Conservation (phyloP, 2,113 vertebrate species). For the Brienomyrus longianalis region DNA sequence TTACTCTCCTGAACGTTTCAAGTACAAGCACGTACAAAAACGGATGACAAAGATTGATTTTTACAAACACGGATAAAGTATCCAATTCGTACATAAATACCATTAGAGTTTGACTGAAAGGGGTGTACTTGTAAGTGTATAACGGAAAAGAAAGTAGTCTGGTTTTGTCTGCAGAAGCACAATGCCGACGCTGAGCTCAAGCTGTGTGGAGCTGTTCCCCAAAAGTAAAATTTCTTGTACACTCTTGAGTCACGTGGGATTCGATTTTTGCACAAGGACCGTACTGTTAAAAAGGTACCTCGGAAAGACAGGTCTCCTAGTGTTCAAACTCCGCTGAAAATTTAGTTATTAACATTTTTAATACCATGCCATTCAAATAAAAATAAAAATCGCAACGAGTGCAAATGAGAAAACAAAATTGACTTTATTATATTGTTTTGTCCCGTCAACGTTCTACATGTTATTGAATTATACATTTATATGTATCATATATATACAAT, state of each 20-base stretch:
- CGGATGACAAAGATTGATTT: not conserved
- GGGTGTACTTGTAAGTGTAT: not conserved
- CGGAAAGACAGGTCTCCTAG: not conserved
- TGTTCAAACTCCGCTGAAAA: constrained; percentile 9
- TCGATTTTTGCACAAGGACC: constrained; percentile 16
- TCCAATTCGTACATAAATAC: not conserved
- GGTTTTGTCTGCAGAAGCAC: not conserved
- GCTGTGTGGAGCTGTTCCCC: constrained; percentile 5
- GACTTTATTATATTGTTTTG: not conserved
- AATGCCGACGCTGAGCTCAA: not conserved
- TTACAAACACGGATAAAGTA: not conserved
- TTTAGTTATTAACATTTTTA: not conserved
- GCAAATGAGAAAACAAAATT: not conserved
- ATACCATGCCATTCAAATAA: not conserved
- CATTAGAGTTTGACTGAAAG: not conserved
- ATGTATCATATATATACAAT: not conserved
- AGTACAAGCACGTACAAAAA: not conserved
- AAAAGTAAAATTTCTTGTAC: not conserved
- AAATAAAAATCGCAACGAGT: not conserved
- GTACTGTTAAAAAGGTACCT: constrained; percentile 3
- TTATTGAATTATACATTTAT: not conserved
- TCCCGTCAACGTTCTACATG: not conserved
- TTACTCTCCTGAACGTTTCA: not conserved
- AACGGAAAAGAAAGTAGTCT: not conserved
- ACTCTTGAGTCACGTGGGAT: constrained; percentile 14